phyloP scores from a whole-genome alignment of 2,797 vertebrate species.

The Acipenser oxyrinchus region DNA sequence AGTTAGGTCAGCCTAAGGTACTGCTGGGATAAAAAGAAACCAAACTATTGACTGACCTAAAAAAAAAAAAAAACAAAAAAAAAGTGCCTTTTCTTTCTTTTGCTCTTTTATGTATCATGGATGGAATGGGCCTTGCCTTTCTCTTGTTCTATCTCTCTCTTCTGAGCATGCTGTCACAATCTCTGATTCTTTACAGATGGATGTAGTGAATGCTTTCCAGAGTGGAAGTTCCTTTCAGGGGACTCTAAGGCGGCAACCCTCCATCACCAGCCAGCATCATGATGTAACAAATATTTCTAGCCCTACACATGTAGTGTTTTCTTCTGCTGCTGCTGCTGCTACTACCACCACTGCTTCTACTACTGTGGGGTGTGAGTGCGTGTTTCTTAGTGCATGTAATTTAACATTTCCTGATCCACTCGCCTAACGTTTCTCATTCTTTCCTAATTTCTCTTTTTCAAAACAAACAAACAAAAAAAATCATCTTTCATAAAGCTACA shows the following conservation, averaged over 20 bases:
- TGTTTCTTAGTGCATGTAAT: conserved; percentile 99
- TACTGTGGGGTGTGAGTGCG: conserved; percentile 99
- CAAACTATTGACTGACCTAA: background rate
- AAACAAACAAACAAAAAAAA: conserved; percentile 26
- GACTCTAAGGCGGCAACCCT: conserved; percentile 98
- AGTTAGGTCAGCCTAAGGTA: conserved; percentile 7
- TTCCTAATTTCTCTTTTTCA: conserved; percentile 67
- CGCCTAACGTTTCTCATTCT: conserved; percentile 94
- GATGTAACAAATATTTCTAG: conserved; percentile 99
- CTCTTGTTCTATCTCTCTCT: conserved; percentile 54
- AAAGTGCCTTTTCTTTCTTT: conserved; percentile 68
- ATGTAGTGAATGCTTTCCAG: conserved; percentile 99
- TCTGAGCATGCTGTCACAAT: conserved; percentile 85
- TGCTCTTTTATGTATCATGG: conserved; percentile 64
- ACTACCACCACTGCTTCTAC: conserved; percentile 95
- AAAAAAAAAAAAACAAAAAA: conserved; percentile 27
- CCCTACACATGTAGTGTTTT: conserved; percentile 99
- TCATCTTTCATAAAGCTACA: conserved; percentile 62
- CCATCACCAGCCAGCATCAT: conserved; percentile 99
- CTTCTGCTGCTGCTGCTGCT: conserved; percentile 82
- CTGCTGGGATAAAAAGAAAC: conserved; percentile 10
- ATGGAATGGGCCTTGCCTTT: conserved; percentile 67
- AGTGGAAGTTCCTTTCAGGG: conserved; percentile 99
- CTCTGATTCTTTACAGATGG: conserved; percentile 99
- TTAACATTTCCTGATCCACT: conserved; percentile 87